Percentiles rank a stretch among this genome's conserved stretches.
These are phyloP conservation scores for Gymnocypris eckloni DNA, from an alignment of 2,797 vertebrate genomes.

Conservation along the genomic window DNA sequence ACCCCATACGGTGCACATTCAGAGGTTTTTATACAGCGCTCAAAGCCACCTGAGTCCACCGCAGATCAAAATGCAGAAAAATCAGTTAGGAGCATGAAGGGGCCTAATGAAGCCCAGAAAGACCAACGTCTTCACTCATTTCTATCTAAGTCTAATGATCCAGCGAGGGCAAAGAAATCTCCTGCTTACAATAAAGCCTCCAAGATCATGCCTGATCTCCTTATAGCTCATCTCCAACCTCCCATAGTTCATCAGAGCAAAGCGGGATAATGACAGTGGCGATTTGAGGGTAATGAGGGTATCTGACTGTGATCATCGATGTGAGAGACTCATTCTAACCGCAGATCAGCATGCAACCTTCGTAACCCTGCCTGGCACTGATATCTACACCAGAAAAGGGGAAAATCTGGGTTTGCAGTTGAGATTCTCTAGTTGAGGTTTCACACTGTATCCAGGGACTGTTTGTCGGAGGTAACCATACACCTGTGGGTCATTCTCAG, in stretches of 20 bases:
- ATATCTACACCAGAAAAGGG: conserved; percentile 9
- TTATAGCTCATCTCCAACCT: conserved; percentile 37
- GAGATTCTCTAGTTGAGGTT: not conserved
- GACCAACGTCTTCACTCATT: conserved; percentile 23
- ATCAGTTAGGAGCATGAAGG: not conserved
- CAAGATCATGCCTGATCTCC: conserved; percentile 26
- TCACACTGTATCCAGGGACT: not conserved
- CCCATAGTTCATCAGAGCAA: conserved; percentile 39
- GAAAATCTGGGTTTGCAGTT: conserved; percentile 1
- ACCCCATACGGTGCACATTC: conserved; percentile 44
- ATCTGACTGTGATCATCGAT: conserved; percentile 39
- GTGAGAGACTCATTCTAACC: conserved; percentile 40
- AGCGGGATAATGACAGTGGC: conserved; percentile 40
- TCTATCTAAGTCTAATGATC: conserved; percentile 22
- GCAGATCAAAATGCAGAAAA: conserved; percentile 22
- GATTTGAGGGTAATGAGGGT: conserved; percentile 36
- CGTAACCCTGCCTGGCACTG: not conserved
- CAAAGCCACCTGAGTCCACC: conserved; percentile 50
- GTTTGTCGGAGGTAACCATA: not conserved
- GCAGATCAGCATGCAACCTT: conserved; percentile 9
- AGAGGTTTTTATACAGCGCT: conserved; percentile 33
- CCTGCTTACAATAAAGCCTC: conserved; percentile 4
- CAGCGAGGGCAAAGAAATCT: conserved; percentile 7
- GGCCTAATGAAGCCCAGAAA: not conserved
- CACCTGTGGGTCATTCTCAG: conserved; percentile 7